Conservation (phyloP, 2,888 invertebrate genomes). For the Lepidocyrtinus sp. region DNA sequence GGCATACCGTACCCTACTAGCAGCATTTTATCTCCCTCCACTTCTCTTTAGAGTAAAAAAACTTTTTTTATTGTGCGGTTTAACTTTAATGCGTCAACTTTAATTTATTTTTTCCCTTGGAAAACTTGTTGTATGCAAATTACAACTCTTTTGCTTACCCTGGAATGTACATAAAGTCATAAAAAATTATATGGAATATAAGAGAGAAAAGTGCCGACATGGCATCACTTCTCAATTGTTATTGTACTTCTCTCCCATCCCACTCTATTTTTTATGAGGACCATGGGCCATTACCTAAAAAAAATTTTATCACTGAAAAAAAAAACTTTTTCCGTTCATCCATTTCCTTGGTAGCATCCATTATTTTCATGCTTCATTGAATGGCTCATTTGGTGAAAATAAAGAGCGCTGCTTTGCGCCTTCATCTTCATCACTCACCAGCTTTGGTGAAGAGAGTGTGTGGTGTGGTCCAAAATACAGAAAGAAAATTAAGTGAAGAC, state of each 20-base stretch:
- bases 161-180: neutral
- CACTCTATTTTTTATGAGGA: constrained; percentile 26
- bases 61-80: neutral
- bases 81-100: neutral
- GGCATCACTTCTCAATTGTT: constrained; percentile 22
- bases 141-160: neutral
- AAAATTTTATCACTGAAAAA: constrained; percentile 19
- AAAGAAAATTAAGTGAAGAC: constrained; percentile 51
- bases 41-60: neutral
- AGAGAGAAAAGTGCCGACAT: constrained; percentile 39
- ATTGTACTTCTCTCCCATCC: no score
- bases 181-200: constrained; percentile 15
- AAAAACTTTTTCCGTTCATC: constrained; percentile 25
- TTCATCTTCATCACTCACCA: no score
- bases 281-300: constrained; percentile 30
- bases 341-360: constrained; percentile 23
- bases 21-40: neutral
- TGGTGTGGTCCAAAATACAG: constrained; percentile 21
- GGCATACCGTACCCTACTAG: no score
- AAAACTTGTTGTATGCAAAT: neutral
- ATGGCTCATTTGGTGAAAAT: constrained; percentile 17
- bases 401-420: constrained; percentile 7
- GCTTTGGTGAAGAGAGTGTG: neutral
- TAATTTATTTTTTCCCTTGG: neutral
- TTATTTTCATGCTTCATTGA: constrained; percentile 50